Evolutionary conservation across 2,113 vertebrate genomes (phyloP).

Genomic region (Cyanistes caeruleus): DNA sequence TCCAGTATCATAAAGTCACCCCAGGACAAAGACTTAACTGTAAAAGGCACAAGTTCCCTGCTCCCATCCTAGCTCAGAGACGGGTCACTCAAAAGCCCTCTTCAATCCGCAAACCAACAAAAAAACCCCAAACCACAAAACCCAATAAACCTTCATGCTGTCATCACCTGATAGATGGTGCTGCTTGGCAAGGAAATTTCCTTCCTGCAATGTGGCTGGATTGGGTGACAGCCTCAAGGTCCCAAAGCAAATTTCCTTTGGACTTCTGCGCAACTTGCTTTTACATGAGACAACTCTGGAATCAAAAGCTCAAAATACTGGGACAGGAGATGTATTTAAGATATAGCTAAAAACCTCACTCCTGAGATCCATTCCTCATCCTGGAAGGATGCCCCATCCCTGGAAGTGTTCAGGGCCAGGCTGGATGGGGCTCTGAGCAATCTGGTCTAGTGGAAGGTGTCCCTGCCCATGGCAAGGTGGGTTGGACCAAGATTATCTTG

Average conservation of each 20-base stretch:
- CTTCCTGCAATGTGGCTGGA: background rate
- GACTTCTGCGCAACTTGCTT: background rate
- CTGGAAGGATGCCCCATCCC: background rate
- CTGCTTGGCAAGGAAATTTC: background rate
- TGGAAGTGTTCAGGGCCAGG: background rate
- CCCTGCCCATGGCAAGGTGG: background rate
- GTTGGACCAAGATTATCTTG: fast-evolving
- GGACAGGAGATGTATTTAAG: background rate
- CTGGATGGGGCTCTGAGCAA: background rate
- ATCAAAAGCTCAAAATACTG: background rate
- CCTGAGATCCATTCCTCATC: background rate
- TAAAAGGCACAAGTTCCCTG: fast-evolving
- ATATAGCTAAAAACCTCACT: background rate
- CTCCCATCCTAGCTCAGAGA: background rate
- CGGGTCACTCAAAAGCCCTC: background rate
- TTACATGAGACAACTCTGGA: background rate
- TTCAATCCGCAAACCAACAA: background rate
- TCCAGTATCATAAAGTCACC: too few species aligned
- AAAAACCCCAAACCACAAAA: background rate
- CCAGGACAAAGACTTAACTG: background rate
- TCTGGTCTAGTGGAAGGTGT: background rate
- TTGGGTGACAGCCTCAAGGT: background rate
- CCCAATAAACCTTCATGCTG: background rate
- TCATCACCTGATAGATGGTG: background rate
- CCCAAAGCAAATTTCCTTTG: background rate